Evolutionary conservation across 2,113 vertebrate genomes (phyloP), one percentile per base, ranked within the genome.

Genomic region (Harpagus bidentatus): DNA sequence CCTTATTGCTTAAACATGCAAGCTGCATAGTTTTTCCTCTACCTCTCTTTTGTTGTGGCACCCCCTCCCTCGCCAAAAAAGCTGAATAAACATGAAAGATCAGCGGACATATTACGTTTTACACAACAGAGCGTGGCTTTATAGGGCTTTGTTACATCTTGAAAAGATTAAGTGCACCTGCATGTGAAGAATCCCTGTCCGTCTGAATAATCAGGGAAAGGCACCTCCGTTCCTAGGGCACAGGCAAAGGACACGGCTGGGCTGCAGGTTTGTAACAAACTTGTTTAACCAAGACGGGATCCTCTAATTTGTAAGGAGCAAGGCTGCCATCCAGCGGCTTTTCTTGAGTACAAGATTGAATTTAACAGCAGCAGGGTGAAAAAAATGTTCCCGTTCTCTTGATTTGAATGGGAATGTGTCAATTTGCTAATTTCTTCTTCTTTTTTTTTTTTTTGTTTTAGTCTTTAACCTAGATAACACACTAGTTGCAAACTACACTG

Each of bases 151-250:
- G 87, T 86, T 97, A 86, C 98, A 98, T 97, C 97, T 98, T 98
- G 97, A 98, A 98, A 97, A 97, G 94, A 98, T 98, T 98, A 97
- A 93, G 40, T 94, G 96, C 97, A 98, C 97, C 98, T 98, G 98
- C 97, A 96, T 5, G 43, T 90, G 94, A 93, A 95, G 92, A 96
- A 87, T 92, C 76, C 79, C 90, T 16, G 6, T 63, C 38, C 38
- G 45, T 91, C 90, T 73, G 91, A 93, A 89, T 77, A 92, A 88
- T 48, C 80, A 87, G 76, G 84, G 78, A 66, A 61, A 97, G 89
- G 76, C 67, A 43, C 91, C 88, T 88, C 90, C 3, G 52, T 96
- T 89, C 36, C 70, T 18, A 32, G 13, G n/a, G 70, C 72, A 62
- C 76, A 25, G 83, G 76, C 76, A 36, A 18, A 63, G 31, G 40